Evolutionary conservation across 1,140 invertebrate genomes (phyloP), one percentile per base, ranked within the genome.

Genomic region (Leptestheria dahalacensis): DNA sequence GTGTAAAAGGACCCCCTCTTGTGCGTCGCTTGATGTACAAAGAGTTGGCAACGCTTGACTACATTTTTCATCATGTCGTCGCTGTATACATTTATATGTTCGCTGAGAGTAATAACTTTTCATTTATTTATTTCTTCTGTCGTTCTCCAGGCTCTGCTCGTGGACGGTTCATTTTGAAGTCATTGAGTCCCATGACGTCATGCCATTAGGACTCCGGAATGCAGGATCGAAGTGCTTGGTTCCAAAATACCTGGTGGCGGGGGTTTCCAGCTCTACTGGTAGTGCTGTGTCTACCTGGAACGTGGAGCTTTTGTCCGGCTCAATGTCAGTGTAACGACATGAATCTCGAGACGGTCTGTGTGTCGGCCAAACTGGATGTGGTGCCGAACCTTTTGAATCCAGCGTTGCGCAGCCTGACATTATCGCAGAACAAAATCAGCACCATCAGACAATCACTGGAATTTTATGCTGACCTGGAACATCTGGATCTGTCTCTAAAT

Each of bases 281-380:
- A 0, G 24, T 60, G 25, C 49, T 60, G 28, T 18, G 20, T 11
- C 18, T 11, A 25, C 49, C 57, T 1, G 23, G 12, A 3, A 49
- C 20, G 12, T 15, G 21, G 10, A 28, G 48, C 1, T 60, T 80
- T 64, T 91, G 88, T 70, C 88, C 88, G 1, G 79, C 69, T 59
- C 83, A 81, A 55, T 92, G 89, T 70, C 80, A 75, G 67, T 92
- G 89, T 72, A 85, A 93, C 71, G 89, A 94, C 66, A 85, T 89
- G 52, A 88, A 82, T 0, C 78, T 91, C 55, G 82, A 86, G n/a
- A 89, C 91, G 1, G 80, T 83, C 53, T 93, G 91, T 70, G 80
- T 87, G 61, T 82, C 82, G 65, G 87, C 85, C 64, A 86, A 84
- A 60, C 74, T 93, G 47, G 88, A 91, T 71, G 85, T 91, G 12